Evolutionary conservation across 1,140 invertebrate genomes (phyloP), one percentile per base, ranked within the genome.

Genomic region (Leptinotarsa texana): DNA sequence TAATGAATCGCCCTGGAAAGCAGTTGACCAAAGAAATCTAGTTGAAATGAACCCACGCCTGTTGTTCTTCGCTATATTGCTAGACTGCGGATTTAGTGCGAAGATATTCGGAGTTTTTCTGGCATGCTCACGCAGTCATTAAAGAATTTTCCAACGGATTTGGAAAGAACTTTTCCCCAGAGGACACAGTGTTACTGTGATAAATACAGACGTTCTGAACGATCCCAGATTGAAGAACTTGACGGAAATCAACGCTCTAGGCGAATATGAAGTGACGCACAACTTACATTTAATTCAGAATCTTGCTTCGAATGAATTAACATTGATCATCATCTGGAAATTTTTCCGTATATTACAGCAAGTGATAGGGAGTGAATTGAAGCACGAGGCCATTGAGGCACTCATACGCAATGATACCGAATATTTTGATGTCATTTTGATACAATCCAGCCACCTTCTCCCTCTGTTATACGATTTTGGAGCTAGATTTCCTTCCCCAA

Each of bases 101-200:
- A 85, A 80, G 72, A 90, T 91, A 72, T 79, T 91, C n/a, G 86
- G 84, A 2, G 76, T 88, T 0, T 83, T 88, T 72, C 83, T 88
- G 4, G 82, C 82, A 13, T 84, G 88, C 0, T 87, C 87, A 0
- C 84, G 84, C 72, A 89, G 88, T 78, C 87, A 89, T 68, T 86
- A 87, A 74, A 81, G 86, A 42, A 80, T 87, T 17, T 86, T 82
- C 63, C 80, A 80, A 27, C 78, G 81, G 24, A 78, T 89, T 33
- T 83, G 85, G 71, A 80, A 73, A 33, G 82, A 83, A 74, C 72
- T 81, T 13, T 79, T 79, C 4, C 71, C 80, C 2, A 71, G 77
- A 71, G 80, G 80, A 3, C 80, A 81, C 51, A 18, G 79, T 22
- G 76, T 81, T 6, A 80, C 76, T 6, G 73, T 79, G n/a, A 77